These are phyloP conservation scores for Aplocera efformata DNA, from an alignment of 2,888 invertebrate species.

Conservation along the genomic window DNA sequence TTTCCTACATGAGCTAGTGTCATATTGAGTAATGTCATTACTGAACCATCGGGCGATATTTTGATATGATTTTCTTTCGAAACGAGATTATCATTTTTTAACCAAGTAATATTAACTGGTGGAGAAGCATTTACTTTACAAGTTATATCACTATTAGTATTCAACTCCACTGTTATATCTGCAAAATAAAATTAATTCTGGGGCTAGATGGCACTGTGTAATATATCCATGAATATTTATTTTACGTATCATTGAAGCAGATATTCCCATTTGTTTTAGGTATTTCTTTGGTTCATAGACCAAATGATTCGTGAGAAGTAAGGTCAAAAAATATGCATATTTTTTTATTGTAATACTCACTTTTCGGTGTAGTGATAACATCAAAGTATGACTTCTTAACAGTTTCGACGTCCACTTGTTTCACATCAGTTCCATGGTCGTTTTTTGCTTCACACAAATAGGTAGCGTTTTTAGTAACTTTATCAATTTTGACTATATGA, in stretches of 20 bases:
- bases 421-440: background rate
- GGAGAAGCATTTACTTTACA: conserved; percentile 12
- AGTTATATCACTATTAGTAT: too few species aligned
- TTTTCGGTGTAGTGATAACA: conserved; percentile 2
- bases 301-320: too few species aligned
- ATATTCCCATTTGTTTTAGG: too few species aligned
- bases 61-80: conserved; percentile 2
- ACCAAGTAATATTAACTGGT: conserved; percentile 11
- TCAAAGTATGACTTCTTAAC: conserved; percentile 1
- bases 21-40: conserved; percentile 2
- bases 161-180: too few species aligned
- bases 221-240: background rate
- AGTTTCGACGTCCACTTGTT: background rate
- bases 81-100: conserved; percentile 1
- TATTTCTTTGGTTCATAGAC: too few species aligned
- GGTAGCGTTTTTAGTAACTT: conserved; percentile 1
- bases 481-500: conserved; percentile 5
- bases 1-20: conserved; percentile 4
- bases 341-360: too few species aligned
- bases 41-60: conserved; percentile 4
- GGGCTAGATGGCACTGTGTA: background rate
- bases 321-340: too few species aligned
- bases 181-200: background rate
- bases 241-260: conserved; percentile 1
- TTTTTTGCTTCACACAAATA: conserved; percentile 11